Evolutionary conservation across 2,888 invertebrate species (phyloP).

Genomic region (Phaonia tiefii): DNA sequence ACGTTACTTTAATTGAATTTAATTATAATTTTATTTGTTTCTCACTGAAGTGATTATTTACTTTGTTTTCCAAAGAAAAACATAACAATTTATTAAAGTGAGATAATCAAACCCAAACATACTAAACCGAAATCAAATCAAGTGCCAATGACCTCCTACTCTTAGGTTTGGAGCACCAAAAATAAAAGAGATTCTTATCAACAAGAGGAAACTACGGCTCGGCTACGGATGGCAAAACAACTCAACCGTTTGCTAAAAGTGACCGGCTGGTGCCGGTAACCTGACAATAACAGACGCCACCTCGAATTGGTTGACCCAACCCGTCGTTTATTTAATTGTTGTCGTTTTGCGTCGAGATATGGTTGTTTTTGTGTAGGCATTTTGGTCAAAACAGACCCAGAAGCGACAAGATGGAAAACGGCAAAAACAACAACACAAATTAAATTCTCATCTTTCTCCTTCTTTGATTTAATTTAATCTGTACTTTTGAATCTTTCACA

Average conservation of each 20-base stretch:
- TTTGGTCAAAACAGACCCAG: constrained; percentile 35
- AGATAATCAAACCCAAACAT: not conserved
- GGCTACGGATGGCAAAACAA: constrained; percentile 8
- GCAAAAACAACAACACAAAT: constrained; percentile 39
- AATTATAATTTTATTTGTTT: constrained; percentile 47
- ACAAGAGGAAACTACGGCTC: constrained; percentile 40
- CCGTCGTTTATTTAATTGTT: constrained; percentile 48
- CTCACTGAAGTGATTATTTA: constrained; percentile 31
- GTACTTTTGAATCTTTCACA: constrained; percentile 9
- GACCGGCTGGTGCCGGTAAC: not conserved
- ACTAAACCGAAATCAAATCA: constrained; percentile 25
- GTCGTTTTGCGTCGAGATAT: constrained; percentile 54
- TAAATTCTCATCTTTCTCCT: constrained; percentile 53
- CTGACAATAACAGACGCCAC: not conserved
- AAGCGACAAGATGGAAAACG: not conserved
- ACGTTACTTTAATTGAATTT: constrained; percentile 61
- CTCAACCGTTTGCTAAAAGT: not conserved
- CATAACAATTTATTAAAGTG: constrained; percentile 41
- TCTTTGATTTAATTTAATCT: constrained; percentile 33
- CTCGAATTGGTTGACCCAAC: constrained; percentile 19
- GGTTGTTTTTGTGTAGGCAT: constrained; percentile 16
- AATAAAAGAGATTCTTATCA: constrained; percentile 57
- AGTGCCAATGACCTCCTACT: constrained; percentile 58
- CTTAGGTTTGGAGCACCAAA: constrained; percentile 15
- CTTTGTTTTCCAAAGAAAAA: constrained; percentile 32